phyloP scores from a whole-genome alignment of 37 sponge, comb jelly and placozoan genomes.

The Bolinopsis microptera region DNA sequence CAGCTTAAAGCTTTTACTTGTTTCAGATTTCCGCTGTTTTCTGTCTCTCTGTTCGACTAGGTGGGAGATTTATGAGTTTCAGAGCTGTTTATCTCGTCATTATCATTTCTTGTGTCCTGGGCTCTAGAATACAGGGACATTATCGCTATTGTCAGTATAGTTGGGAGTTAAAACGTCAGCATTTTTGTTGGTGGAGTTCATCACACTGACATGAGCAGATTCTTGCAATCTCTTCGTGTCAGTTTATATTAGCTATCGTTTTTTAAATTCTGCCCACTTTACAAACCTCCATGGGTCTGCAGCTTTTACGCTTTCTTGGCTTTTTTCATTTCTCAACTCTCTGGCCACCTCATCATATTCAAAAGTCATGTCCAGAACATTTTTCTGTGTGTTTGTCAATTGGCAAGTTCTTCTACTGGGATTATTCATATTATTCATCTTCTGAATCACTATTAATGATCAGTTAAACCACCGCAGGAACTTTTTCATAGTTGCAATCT shows the following conservation, averaged over 20 bases:
- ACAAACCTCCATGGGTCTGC: not conserved
- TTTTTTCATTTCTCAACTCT: not conserved
- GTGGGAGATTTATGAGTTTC: not conserved
- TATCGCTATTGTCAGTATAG: not conserved
- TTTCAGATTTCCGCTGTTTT: not conserved
- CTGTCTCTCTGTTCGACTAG: not conserved
- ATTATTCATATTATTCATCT: not conserved
- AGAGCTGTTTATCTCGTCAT: not conserved
- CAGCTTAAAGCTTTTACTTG: not conserved
- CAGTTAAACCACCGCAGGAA: not conserved
- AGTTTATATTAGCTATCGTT: not conserved
- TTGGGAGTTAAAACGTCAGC: not conserved
- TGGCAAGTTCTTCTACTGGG: not conserved
- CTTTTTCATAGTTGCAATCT: not conserved
- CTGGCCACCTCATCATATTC: slow-evolving; percentile 9
- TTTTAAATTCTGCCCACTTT: not conserved
- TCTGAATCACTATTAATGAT: slow-evolving; percentile 30
- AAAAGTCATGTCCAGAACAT: slow-evolving; percentile 27
- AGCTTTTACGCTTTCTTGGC: not conserved
- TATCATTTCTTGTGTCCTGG: not conserved
- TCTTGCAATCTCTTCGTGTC: too few relatives aligned
- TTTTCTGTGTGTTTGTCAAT: not conserved
- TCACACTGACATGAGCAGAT: not conserved
- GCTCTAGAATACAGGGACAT: not conserved
- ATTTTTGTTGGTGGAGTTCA: not conserved